A percentile compares a stretch with the other conserved stretches of the same genome.
Conservation (phyloP, 2,113 vertebrate species). For the Boleophthalmus pectinirostris region DNA sequence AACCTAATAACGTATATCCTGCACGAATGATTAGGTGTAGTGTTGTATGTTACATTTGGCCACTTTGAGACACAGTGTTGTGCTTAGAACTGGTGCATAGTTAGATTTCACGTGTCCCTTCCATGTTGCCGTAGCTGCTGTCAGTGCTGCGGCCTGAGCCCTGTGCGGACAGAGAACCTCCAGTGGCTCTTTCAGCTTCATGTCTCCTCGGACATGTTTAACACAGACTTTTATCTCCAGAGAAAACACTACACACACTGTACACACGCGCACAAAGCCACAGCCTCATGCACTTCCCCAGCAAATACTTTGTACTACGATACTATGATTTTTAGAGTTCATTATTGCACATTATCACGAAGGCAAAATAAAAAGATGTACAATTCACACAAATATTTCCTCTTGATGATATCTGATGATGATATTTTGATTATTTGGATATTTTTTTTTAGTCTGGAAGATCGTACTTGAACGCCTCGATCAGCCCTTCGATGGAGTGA, state of each 20-base stretch:
- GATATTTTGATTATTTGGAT: constrained; percentile 9
- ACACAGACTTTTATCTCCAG: constrained; percentile 46
- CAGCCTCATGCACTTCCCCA: constrained; percentile 38
- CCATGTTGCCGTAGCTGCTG: background rate
- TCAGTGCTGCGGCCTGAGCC: background rate
- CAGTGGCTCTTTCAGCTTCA: constrained; percentile 60
- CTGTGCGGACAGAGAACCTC: constrained; percentile 30
- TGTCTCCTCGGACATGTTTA: constrained; percentile 26
- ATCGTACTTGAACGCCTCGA: constrained; percentile 90
- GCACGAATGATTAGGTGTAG: background rate
- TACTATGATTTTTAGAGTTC: constrained; percentile 61
- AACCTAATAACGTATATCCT: no score
- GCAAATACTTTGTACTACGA: constrained; percentile 49
- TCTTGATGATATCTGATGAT: constrained; percentile 41
- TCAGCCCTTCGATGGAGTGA: constrained; percentile 94
- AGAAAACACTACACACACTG: constrained; percentile 63
- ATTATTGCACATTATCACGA: constrained; percentile 76
- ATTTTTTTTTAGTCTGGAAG: constrained; percentile 81
- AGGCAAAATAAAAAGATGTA: constrained; percentile 74
- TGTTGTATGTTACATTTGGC: background rate
- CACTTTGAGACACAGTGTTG: background rate
- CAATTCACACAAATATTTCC: constrained; percentile 66
- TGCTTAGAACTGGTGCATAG: background rate
- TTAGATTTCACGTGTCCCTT: background rate
- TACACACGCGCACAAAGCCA: constrained; percentile 36